Percentiles rank a stretch among this genome's conserved stretches.
These are phyloP conservation scores for Pocillopora meandrina DNA, from an alignment of 92 coral and sea anemone genomes.

Conservation along the genomic window DNA sequence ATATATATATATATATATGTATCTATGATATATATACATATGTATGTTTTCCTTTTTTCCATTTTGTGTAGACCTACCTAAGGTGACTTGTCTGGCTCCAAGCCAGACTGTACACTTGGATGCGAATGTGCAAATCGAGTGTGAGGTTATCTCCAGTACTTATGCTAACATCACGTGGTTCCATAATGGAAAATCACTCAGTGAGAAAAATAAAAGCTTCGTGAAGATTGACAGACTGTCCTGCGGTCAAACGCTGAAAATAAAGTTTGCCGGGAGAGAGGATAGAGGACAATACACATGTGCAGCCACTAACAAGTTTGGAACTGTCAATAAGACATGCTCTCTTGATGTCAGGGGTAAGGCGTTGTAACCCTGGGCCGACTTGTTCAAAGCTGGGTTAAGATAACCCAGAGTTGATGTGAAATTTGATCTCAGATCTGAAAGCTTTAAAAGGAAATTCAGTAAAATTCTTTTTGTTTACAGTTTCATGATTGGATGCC, in stretches of 20 bases:
- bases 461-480: not conserved
- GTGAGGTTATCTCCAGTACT: slow-evolving; percentile 18
- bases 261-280: not conserved
- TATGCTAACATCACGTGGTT: slow-evolving; percentile 21
- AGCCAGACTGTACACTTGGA: not conserved
- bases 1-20: too few species aligned
- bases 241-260: slow-evolving; percentile 30
- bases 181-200: slow-evolving; percentile 17
- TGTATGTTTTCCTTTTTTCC: not conserved
- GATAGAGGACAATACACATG: slow-evolving; percentile 36
- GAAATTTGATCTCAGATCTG: not conserved
- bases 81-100: not conserved
- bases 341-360: slow-evolving; percentile 17
- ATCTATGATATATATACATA: too few species aligned
- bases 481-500: too few species aligned
- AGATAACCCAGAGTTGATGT: not conserved
- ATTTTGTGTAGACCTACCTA: not conserved
- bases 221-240: not conserved
- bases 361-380: not conserved
- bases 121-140: not conserved
- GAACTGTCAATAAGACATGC: slow-evolving; percentile 9
- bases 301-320: not conserved
- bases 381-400: not conserved
- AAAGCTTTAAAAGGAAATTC: not conserved
- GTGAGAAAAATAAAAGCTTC: too few species aligned